These are phyloP conservation scores for Psittacula echo DNA, from an alignment of 2,797 vertebrate species.

Conservation along the genomic window DNA sequence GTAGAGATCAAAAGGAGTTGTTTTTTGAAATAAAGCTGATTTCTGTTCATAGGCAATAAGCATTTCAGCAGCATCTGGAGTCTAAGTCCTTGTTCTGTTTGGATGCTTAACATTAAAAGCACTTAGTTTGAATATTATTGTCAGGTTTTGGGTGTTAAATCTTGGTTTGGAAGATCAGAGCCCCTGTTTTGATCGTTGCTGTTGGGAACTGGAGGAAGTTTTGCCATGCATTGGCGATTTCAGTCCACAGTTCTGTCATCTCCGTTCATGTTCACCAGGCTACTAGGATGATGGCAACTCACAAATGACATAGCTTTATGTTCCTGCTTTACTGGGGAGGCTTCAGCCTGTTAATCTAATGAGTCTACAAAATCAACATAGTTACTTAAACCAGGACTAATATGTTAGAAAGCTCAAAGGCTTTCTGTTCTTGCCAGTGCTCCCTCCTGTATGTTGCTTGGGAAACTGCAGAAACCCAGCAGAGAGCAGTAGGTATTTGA, in stretches of 20 bases:
- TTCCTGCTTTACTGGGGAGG: neutral
- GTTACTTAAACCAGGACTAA: neutral
- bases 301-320: neutral
- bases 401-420: neutral
- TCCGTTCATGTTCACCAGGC: neutral
- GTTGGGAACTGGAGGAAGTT: neutral
- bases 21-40: neutral
- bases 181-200: neutral
- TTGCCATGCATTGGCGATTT: neutral
- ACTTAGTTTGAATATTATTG: neutral
- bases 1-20: neutral
- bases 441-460: fast-evolving
- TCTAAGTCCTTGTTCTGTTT: neutral
- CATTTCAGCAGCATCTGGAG: neutral
- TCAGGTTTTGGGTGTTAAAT: neutral
- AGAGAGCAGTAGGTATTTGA: neutral
- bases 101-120: neutral
- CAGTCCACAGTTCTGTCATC: neutral
- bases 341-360: neutral
- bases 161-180: neutral
- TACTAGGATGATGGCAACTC: neutral
- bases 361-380: neutral
- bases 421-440: neutral
- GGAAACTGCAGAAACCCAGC: neutral
- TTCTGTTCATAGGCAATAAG: neutral